Base-by-base conservation (phyloP, 2,113 vertebrate species). In the Progne subis region DNA sequence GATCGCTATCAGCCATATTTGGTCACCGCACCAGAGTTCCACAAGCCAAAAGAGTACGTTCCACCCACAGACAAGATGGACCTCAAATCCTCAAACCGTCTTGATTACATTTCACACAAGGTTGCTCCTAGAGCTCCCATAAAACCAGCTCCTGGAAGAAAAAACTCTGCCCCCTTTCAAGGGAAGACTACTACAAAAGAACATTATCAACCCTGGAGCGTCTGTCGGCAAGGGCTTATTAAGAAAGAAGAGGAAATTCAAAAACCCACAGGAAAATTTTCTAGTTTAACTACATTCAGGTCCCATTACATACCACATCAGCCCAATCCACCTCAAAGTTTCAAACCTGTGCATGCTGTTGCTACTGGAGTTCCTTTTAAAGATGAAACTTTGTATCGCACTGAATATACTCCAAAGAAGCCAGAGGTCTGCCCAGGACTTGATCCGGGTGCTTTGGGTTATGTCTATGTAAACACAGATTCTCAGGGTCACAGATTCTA, bases 401-500 rank as follows among this genome's bases (percentile, higher is more conserved):
- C 46, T 8, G 98, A 98, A 39, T 99, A 98, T 41, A 98, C 95
- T 0, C 97, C 97, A 1, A 99, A 99, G 97, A 97, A 95, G 65
- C 95, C 31, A 64, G 95, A 96, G 25, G 47, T 96, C 32, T 99
- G 99, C 86, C 98, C 98, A 2, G 99, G 97, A n/a, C 96, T 81
- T 31, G 97, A 97, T 1, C 90, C 97, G 3, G 92, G 61, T 23
- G 98, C 98, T 24, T 96, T 95, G 8, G 98, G 98, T 21, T 99
- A 98, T 11, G 16, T 95, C 32, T 99, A 98, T 43, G 95, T 98
- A 52, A 96, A 65, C 20, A 97, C 91, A 26, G 95, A 99, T 88
- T 84, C 98, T 52, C 94, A 75, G 26, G 98, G 98, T 39, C 99
- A 99, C 96, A 98, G 94, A 63, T 98, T 98, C 92, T 99, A 98